Conservation (phyloP, 2,888 invertebrate species). For the Pollenia griseotomentosa region DNA sequence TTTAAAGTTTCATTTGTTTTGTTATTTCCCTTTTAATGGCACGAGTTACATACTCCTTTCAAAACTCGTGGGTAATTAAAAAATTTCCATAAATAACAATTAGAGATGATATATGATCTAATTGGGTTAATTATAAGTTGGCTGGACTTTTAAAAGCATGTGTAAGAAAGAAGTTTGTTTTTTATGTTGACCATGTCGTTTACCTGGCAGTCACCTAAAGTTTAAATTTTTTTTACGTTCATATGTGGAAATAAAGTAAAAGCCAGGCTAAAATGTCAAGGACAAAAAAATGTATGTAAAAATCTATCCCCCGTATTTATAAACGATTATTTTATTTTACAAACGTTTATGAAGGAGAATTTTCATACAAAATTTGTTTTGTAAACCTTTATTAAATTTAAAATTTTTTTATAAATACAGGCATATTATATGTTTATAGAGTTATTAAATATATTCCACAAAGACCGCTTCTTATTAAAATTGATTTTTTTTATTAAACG, state of each 20-base stretch:
- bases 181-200: conserved; percentile 19
- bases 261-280: neutral
- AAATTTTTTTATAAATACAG: too few relatives aligned
- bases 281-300: neutral
- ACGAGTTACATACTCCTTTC: neutral
- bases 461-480: too few relatives aligned
- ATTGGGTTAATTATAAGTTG: conserved; percentile 70
- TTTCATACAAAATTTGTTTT: too few relatives aligned
- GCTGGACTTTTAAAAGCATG: conserved; percentile 61
- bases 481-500: too few relatives aligned
- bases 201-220: conserved; percentile 25
- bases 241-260: neutral
- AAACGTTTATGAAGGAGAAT: too few relatives aligned
- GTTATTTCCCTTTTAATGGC: too few relatives aligned
- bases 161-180: neutral
- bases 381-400: too few relatives aligned
- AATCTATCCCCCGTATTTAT: too few relatives aligned
- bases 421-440: too few relatives aligned
- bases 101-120: conserved; percentile 63
- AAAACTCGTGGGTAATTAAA: conserved; percentile 49
- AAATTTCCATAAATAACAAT: conserved; percentile 69
- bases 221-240: neutral
- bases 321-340: too few relatives aligned
- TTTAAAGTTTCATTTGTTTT: too few relatives aligned
- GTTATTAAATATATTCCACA: too few relatives aligned